Evolutionary conservation across 2,113 vertebrate genomes (phyloP).

Genomic region (Mesoclemmys tuberculata): DNA sequence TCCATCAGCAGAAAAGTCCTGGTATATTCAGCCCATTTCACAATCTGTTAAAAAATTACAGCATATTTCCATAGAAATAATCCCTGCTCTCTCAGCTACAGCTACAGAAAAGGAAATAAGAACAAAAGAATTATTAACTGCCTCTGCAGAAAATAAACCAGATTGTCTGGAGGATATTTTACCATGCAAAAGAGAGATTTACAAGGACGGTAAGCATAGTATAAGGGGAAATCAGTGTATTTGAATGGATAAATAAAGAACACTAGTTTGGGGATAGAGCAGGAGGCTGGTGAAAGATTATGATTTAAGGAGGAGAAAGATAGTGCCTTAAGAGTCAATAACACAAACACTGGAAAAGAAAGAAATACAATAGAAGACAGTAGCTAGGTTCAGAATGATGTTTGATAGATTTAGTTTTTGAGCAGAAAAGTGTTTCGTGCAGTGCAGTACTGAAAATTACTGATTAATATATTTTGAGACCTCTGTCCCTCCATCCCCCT

Average conservation of each 20-base stretch:
- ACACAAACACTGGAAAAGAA: too few species aligned
- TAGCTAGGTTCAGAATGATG: not conserved
- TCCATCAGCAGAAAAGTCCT: not conserved
- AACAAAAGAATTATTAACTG: not conserved
- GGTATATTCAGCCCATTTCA: not conserved
- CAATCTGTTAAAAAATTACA: not conserved
- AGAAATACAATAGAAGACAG: not conserved
- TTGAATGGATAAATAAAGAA: not conserved
- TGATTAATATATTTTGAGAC: too few species aligned
- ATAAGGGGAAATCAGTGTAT: not conserved
- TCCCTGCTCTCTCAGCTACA: not conserved
- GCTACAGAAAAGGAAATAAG: not conserved
- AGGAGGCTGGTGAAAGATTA: not conserved
- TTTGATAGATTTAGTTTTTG: not conserved
- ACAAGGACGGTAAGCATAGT: not conserved
- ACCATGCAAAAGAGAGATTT: not conserved
- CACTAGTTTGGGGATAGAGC: not conserved
- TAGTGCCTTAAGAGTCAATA: too few species aligned
- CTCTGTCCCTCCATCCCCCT: too few species aligned
- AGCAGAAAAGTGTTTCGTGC: not conserved
- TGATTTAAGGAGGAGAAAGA: too few species aligned
- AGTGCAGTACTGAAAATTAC: too few species aligned
- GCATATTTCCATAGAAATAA: constrained; percentile 30
- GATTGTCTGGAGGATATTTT: not conserved
- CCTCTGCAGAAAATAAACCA: not conserved